A percentile compares a stretch with the other conserved stretches of the same genome.
phyloP scores from a whole-genome alignment of 2,113 vertebrate species.

The Rutilus rutilus region DNA sequence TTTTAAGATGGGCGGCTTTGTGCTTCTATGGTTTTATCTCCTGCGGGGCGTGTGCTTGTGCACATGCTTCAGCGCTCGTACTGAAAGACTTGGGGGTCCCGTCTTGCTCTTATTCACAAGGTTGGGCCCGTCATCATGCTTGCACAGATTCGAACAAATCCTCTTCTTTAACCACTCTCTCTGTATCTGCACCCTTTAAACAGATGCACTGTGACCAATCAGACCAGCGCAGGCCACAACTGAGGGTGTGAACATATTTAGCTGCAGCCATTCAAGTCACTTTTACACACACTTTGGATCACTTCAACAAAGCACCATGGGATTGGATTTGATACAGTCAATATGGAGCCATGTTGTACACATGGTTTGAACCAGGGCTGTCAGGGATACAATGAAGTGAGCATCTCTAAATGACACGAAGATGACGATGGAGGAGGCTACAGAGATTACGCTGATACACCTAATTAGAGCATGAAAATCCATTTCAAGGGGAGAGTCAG shows the following conservation, averaged over 20 bases:
- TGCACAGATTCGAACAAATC: conserved; percentile 49
- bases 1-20: conserved; percentile 66
- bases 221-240: conserved; percentile 41
- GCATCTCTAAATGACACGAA: conserved; percentile 38
- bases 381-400: conserved; percentile 47
- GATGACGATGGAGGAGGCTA: conserved; percentile 48
- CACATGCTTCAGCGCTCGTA: conserved; percentile 54
- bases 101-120: conserved; percentile 42
- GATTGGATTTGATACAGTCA: conserved; percentile 64
- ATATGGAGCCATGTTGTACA: conserved; percentile 51
- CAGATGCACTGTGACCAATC: conserved; percentile 54
- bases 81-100: conserved; percentile 56
- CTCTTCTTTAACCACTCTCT: conserved; percentile 33
- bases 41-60: conserved; percentile 58
- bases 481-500: conserved; percentile 39
- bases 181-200: conserved; percentile 3
- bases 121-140: conserved; percentile 54
- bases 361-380: conserved; percentile 28
- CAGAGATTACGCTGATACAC: conserved; percentile 79
- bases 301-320: conserved; percentile 57
- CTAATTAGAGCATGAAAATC: conserved; percentile 71
- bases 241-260: conserved; percentile 49
- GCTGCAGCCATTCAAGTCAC: conserved; percentile 33
- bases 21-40: conserved; percentile 74
- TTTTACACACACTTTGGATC: conserved; percentile 44